phyloP scores from a whole-genome alignment of 37 sponge, comb jelly and placozoan species.

The Ianthella basta region DNA sequence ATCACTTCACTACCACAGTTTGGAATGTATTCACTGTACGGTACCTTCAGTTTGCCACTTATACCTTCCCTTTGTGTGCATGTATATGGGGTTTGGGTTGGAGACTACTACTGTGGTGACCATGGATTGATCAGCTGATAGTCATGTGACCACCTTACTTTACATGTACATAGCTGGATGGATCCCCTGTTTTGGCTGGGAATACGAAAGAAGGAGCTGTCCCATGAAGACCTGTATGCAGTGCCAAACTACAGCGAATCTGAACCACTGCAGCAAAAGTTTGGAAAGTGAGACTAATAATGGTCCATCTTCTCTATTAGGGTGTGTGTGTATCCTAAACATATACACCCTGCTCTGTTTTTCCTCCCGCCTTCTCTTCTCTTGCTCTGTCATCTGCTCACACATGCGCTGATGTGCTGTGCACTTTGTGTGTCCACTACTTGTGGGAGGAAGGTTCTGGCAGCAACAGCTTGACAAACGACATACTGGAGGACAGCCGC shows the following conservation, averaged over 20 bases:
- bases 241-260: slow-evolving; percentile 43
- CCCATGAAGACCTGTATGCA: slow-evolving; percentile 62
- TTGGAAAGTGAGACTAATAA: not conserved
- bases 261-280: not conserved
- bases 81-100: too few relatives aligned
- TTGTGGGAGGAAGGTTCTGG: slow-evolving; percentile 48
- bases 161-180: slow-evolving; percentile 53
- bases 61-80: too few relatives aligned
- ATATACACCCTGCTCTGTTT: too few relatives aligned
- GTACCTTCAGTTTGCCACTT: too few relatives aligned
- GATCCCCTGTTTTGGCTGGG: slow-evolving; percentile 69
- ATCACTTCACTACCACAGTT: too few relatives aligned
- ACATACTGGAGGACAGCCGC: slow-evolving; percentile 31
- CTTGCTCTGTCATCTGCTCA: not conserved
- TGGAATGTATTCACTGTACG: too few relatives aligned
- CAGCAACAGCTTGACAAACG: slow-evolving; percentile 43
- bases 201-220: slow-evolving; percentile 18
- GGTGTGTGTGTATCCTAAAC: too few relatives aligned
- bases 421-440: not conserved
- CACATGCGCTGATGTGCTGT: not conserved
- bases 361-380: too few relatives aligned
- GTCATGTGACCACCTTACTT: too few relatives aligned
- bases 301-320: not conserved
- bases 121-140: too few relatives aligned
- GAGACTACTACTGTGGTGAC: too few relatives aligned